Evolutionary conservation across 2,797 vertebrate genomes (phyloP), one percentile per base, ranked within the genome.

Genomic region (Sebastes ruberrimus): DNA sequence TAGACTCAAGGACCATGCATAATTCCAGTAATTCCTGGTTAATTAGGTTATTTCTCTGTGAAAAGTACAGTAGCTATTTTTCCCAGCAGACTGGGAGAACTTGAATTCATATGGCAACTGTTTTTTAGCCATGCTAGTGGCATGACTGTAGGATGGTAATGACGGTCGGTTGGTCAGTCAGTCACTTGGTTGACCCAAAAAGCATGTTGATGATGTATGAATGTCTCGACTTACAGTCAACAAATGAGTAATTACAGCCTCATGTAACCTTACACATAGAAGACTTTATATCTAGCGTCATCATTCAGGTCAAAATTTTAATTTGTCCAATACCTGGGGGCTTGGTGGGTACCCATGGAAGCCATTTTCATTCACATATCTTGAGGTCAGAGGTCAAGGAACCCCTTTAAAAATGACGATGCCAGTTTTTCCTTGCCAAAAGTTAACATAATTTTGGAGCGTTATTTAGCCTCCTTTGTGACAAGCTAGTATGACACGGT

Each of bases 1-100:
- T 80, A 89, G 62, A 56, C 4, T 55, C 23, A 42, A 61, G 16
- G 53, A 53, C n/a, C 11, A 20, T 28, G 33, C n/a, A 23, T 69
- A 62, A 74, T 63, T 79, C 80, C 74, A 69, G 38, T 62, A 72
- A 78, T 73, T 78, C 74, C 32, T 72, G 52, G 13, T 56, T 76
- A 76, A 78, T 78, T 61, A 56, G 46, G 10, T 52, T 25, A 61
- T 46, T 73, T 75, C 20, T 76, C n/a, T 55, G 18, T 76, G 2
- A 68, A 71, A 67, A 32, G 46, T 33, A 53, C 76, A 73, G 52
- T 33, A 42, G 11, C 11, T 27, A 20, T 67, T 2, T 76, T 62
- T 25, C 25, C 33, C 14, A 27, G 32, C 28, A 14, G 38, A 30
- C 23, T 25, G 30, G 9, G 6, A 55, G 42, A 38, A 71, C 60